Conservation (phyloP, 2,888 invertebrate species). For the Hemithea aestivaria region DNA sequence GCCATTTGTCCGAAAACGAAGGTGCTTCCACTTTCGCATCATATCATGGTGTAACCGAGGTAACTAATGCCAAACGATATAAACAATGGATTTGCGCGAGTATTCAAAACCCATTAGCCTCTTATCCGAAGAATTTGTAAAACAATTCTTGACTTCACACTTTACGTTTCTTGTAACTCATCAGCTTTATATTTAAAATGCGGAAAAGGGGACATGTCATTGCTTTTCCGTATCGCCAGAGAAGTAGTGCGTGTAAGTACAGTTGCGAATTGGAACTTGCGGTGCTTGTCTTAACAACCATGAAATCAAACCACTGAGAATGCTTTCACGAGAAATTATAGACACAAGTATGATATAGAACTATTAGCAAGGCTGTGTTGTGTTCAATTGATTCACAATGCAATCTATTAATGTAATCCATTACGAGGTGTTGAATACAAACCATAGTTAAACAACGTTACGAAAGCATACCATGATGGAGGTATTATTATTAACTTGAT, state of each 20-base stretch:
- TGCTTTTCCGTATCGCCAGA: constrained; percentile 11
- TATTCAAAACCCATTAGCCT: constrained; percentile 29
- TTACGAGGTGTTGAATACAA: constrained; percentile 42
- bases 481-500: too few species aligned
- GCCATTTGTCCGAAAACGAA: constrained; percentile 12
- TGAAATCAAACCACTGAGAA: constrained; percentile 12
- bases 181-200: constrained; percentile 13
- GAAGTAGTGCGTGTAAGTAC: constrained; percentile 17
- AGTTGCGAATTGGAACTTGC: constrained; percentile 9
- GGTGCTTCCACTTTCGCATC: constrained; percentile 8
- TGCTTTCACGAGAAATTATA: constrained; percentile 8
- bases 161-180: constrained; percentile 18
- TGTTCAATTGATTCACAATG: constrained; percentile 43
- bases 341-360: not conserved
- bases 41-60: constrained; percentile 18
- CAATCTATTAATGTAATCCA: constrained; percentile 31
- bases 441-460: constrained; percentile 45
- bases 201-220: constrained; percentile 8
- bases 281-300: constrained; percentile 10
- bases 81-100: constrained; percentile 23
- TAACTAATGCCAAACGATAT: constrained; percentile 22
- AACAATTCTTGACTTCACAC: constrained; percentile 21
- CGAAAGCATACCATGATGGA: constrained; percentile 43
- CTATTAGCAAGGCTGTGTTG: not conserved
- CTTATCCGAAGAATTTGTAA: constrained; percentile 20